Percentiles rank a stretch among this genome's conserved stretches.
phyloP scores from a whole-genome alignment of 2,888 invertebrate genomes.

The Andricus quercusramuli region DNA sequence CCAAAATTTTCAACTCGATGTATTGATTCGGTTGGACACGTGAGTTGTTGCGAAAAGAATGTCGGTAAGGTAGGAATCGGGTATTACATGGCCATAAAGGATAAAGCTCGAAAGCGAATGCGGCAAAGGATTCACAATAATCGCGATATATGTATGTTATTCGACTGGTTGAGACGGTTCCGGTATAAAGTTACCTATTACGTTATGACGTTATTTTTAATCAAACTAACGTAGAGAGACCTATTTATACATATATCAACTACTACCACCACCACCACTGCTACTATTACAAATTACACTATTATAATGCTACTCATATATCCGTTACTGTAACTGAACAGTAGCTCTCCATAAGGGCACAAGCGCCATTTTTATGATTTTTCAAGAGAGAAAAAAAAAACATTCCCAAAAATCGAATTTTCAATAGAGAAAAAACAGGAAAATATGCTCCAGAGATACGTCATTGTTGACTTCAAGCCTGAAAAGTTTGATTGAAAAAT shows the following conservation, averaged over 20 bases:
- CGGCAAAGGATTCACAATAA: slow-evolving; percentile 42
- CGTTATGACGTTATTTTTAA: slow-evolving; percentile 73
- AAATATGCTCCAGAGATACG: too few relatives aligned
- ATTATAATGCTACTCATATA: slow-evolving; percentile 49
- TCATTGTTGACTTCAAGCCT: too few relatives aligned
- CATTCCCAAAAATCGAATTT: too few relatives aligned
- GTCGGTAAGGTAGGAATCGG: too few relatives aligned
- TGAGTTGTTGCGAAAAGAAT: too few relatives aligned
- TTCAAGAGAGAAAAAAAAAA: too few relatives aligned
- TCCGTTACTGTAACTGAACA: slow-evolving; percentile 12
- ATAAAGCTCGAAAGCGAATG: slow-evolving; percentile 8
- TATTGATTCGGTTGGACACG: too few relatives aligned
- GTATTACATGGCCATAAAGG: not conserved
- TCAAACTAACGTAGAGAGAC: slow-evolving; percentile 71
- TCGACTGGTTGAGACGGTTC: slow-evolving; percentile 60
- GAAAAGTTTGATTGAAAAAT: too few relatives aligned
- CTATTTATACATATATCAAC: slow-evolving; percentile 71
- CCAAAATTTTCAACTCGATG: too few relatives aligned
- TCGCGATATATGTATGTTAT: slow-evolving; percentile 17
- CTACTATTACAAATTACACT: slow-evolving; percentile 48
- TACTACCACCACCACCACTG: slow-evolving; percentile 50
- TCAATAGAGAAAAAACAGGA: too few relatives aligned
- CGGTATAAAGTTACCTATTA: slow-evolving; percentile 76
- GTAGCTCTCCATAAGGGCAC: too few relatives aligned
- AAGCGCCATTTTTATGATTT: too few relatives aligned